These are phyloP conservation scores for Misgurnus anguillicaudatus DNA, from an alignment of 2,113 vertebrate genomes.

Conservation along the genomic window DNA sequence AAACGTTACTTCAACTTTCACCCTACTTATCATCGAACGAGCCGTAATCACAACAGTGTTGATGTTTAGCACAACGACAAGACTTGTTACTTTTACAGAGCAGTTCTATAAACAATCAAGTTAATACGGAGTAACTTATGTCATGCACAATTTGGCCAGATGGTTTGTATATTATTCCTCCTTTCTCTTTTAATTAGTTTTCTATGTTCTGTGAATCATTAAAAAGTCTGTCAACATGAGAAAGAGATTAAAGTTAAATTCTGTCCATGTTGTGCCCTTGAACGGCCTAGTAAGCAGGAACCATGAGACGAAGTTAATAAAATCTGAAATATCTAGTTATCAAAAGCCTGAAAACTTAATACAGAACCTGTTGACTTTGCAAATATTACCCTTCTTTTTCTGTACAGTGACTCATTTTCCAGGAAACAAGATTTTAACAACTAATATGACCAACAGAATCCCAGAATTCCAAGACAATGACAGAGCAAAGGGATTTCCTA, in stretches of 20 bases:
- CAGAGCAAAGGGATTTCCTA: not conserved
- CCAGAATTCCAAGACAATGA: constrained; percentile 16
- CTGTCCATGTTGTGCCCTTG: not conserved
- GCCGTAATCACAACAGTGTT: not conserved
- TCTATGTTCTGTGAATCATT: not conserved
- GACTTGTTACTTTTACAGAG: too few species aligned
- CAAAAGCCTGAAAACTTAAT: constrained; percentile 23
- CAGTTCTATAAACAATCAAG: too few species aligned
- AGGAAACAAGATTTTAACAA: constrained; percentile 27
- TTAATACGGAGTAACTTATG: too few species aligned
- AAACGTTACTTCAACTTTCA: not conserved
- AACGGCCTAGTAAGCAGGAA: not conserved
- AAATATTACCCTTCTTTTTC: constrained; percentile 34
- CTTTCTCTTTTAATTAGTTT: not conserved
- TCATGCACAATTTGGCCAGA: too few species aligned
- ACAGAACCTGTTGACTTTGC: constrained; percentile 1
- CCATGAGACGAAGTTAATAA: constrained; percentile 17
- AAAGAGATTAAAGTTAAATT: not conserved
- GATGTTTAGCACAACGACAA: not conserved
- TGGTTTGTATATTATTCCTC: too few species aligned
- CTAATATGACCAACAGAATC: not conserved
- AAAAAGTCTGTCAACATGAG: not conserved
- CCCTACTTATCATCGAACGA: not conserved
- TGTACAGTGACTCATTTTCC: constrained; percentile 38
- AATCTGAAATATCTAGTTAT: constrained; percentile 26